Evolutionary conservation across 2,797 vertebrate species (phyloP).

Genomic region (Antrozous pallidus): DNA sequence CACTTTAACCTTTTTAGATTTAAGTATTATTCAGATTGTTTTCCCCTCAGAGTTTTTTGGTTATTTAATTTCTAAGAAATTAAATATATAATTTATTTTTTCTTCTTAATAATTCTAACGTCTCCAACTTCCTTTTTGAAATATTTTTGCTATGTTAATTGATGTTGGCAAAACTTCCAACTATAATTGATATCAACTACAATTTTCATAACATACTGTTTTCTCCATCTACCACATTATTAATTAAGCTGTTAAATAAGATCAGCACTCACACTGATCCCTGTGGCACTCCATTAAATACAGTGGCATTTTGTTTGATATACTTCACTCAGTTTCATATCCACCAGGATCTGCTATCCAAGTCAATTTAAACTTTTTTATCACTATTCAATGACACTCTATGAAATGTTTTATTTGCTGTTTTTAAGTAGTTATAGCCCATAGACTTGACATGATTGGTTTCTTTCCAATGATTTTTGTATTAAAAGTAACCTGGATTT

Average conservation of each 20-base stretch:
- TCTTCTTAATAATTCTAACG: background rate
- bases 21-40: background rate
- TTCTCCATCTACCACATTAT: conserved; percentile 69
- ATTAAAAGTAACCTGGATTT: background rate
- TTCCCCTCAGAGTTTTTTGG: background rate
- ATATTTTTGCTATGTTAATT: conserved; percentile 57
- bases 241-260: conserved; percentile 74
- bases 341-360: conserved; percentile 8
- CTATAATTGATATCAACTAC: conserved; percentile 40
- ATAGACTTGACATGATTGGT: background rate
- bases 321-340: conserved; percentile 58
- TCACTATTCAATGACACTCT: background rate
- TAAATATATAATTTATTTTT: background rate
- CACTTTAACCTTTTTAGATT: background rate
- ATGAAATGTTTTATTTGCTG: conserved; percentile 40
- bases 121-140: conserved; percentile 41
- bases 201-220: conserved; percentile 67
- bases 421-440: background rate
- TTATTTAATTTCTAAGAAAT: conserved; percentile 21
- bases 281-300: conserved; percentile 63
- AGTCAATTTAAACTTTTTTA: conserved; percentile 56
- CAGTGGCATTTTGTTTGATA: conserved; percentile 63
- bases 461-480: background rate
- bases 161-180: conserved; percentile 51
- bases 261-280: conserved; percentile 52